These are phyloP conservation scores for Pseudorhombus dupliciocellatus DNA, from an alignment of 2,113 vertebrate species.

Conservation along the genomic window DNA sequence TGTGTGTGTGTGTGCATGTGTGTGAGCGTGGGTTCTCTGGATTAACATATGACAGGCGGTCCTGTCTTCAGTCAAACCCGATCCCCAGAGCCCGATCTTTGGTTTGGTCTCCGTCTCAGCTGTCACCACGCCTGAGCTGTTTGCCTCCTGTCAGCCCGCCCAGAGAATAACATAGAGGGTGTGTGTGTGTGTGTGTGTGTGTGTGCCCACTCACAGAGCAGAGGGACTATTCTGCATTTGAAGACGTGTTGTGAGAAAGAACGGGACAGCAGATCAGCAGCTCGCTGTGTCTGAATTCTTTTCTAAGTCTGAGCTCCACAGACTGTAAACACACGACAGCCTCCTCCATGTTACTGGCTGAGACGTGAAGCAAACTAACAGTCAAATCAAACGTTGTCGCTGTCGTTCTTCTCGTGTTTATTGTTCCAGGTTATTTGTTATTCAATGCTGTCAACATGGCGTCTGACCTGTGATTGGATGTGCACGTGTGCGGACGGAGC, in stretches of 20 bases:
- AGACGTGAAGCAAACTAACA: no score
- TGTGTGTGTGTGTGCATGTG: not conserved
- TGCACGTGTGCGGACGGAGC: no score
- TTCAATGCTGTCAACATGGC: no score
- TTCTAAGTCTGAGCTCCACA: no score
- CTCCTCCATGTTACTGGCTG: no score
- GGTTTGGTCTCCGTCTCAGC: conserved; percentile 62
- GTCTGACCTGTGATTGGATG: no score
- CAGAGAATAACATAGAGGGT: conserved; percentile 30
- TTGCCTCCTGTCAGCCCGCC: conserved; percentile 55
- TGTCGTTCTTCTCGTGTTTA: no score
- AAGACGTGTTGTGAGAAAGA: not conserved
- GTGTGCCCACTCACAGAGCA: not conserved
- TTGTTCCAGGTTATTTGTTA: no score
- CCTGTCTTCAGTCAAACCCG: conserved; percentile 50
- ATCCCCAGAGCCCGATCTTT: conserved; percentile 46
- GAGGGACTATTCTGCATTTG: conserved; percentile 6
- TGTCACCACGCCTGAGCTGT: conserved; percentile 54
- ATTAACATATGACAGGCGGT: conserved; percentile 62
- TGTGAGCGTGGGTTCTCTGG: conserved; percentile 31
- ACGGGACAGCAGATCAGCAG: no score
- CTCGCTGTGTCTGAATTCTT: no score
- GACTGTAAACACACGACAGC: no score
- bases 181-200: not conserved
- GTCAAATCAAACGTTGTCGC: no score